Conservation (phyloP, 2,113 vertebrate species). For the Glaucidium brasilianum region DNA sequence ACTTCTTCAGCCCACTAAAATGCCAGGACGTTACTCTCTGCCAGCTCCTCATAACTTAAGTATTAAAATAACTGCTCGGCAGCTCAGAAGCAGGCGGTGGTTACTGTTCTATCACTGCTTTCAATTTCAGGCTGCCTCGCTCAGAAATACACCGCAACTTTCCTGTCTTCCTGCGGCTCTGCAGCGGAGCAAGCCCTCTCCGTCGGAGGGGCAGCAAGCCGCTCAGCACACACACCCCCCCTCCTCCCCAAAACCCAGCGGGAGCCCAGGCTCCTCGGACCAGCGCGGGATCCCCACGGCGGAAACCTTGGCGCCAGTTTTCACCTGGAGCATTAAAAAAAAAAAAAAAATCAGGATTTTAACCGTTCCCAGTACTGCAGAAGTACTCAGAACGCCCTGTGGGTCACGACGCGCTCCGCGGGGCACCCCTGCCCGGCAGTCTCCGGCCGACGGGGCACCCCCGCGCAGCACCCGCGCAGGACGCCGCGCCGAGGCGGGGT, state of each 20-base stretch:
- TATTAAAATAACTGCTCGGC: neutral
- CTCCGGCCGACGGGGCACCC: neutral
- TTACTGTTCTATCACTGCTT: neutral
- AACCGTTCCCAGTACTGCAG: neutral
- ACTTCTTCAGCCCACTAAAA: neutral
- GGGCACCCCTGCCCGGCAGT: neutral
- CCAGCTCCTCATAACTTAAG: neutral
- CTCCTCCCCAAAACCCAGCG: neutral
- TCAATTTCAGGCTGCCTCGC: slow-evolving; percentile 19
- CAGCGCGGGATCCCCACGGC: neutral
- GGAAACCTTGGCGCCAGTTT: neutral
- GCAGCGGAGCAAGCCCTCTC: neutral
- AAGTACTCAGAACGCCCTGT: neutral
- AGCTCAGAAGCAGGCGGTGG: neutral
- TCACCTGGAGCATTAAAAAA: neutral
- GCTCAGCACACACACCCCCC: neutral
- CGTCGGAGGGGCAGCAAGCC: neutral
- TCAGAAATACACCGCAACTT: slow-evolving; percentile 24
- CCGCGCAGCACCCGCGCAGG: neutral
- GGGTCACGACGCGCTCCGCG: neutral
- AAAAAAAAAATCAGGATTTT: neutral
- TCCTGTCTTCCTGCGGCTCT: neutral
- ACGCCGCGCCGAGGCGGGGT: neutral
- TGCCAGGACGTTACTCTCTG: neutral
- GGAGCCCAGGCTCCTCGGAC: neutral